These are phyloP conservation scores for Crypturellus tataupa DNA, from an alignment of 2,797 vertebrate genomes.

Conservation along the genomic window DNA sequence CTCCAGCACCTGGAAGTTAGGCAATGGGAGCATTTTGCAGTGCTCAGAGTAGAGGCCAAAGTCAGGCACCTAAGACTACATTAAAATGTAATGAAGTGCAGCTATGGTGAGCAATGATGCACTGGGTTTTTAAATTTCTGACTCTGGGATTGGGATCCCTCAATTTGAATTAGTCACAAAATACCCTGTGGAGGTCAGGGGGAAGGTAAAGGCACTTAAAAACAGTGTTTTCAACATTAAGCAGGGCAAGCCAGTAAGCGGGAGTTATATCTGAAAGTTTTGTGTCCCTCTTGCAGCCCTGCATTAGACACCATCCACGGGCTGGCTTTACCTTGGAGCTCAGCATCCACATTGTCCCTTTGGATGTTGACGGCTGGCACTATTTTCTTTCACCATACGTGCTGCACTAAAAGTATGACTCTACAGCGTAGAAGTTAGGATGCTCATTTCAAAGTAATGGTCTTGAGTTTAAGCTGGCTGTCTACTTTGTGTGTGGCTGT, in stretches of 20 bases:
- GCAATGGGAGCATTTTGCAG: neutral
- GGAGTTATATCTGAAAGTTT: neutral
- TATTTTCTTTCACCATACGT: neutral
- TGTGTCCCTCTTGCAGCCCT: neutral
- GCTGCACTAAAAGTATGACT: neutral
- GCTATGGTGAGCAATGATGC: accelerated
- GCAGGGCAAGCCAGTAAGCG: neutral
- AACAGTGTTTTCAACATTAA: neutral
- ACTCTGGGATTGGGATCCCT: neutral
- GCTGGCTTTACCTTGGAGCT: neutral
- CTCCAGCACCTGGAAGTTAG: neutral
- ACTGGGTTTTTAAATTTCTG: neutral
- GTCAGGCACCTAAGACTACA: neutral
- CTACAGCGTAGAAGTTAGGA: neutral
- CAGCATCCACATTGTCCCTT: neutral
- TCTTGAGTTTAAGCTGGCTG: neutral
- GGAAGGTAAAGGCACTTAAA: neutral
- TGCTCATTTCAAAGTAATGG: neutral
- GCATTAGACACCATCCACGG: neutral
- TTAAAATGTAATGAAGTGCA: neutral
- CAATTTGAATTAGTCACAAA: neutral
- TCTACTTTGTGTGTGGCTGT: neutral
- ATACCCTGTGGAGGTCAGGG: neutral
- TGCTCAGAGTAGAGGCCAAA: neutral
- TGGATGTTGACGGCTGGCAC: neutral